Evolutionary conservation across 2,888 invertebrate species (phyloP).

Genomic region (Melinaea menophilus): DNA sequence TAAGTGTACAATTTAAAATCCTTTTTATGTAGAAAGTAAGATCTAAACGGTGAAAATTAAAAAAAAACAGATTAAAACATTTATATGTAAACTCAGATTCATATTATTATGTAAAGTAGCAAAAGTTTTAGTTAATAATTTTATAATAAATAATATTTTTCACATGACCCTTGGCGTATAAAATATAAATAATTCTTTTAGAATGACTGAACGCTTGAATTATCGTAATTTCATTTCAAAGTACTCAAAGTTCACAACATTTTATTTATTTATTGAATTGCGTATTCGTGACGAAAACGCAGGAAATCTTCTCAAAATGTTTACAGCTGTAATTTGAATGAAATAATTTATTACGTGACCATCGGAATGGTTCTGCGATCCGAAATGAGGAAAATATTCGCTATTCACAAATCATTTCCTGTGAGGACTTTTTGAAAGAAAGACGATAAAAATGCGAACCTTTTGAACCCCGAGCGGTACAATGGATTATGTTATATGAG

Average conservation of each 20-base stretch:
- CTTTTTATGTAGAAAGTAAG: neutral
- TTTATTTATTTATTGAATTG: neutral
- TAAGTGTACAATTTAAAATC: neutral
- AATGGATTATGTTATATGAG: constrained; percentile 13
- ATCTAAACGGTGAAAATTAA: no score
- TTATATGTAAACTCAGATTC: no score
- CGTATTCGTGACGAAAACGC: constrained; percentile 15
- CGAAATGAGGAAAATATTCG: constrained; percentile 31
- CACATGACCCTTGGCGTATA: no score
- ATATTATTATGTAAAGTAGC: no score
- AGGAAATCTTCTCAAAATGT: constrained; percentile 18
- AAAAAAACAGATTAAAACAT: no score
- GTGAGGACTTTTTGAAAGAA: constrained; percentile 30
- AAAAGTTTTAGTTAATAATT: no score
- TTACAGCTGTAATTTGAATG: constrained; percentile 24
- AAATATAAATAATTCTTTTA: no score
- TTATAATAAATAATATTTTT: no score
- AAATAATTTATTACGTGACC: constrained; percentile 42
- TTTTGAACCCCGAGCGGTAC: constrained; percentile 17
- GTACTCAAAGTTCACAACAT: no score
- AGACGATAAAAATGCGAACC: constrained; percentile 30
- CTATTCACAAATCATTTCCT: constrained; percentile 35
- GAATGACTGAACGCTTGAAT: no score
- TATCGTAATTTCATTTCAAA: no score
- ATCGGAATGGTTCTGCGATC: constrained; percentile 27